Conservation (phyloP, 2,797 vertebrate species). For the Sebastes alutus region DNA sequence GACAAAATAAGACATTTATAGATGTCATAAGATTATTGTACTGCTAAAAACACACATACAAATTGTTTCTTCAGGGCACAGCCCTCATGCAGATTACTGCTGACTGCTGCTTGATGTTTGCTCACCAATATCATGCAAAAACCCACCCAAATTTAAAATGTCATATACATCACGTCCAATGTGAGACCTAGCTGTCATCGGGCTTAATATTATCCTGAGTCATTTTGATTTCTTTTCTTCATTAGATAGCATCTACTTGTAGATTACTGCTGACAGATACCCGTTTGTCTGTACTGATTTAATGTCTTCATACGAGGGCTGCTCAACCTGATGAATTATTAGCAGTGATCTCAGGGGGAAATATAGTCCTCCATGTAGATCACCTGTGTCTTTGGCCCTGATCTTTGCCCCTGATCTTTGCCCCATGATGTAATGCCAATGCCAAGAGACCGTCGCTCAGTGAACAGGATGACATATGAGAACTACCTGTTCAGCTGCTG, state of each 20-base stretch:
- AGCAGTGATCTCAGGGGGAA: background rate
- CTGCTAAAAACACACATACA: background rate
- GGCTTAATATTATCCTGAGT: background rate
- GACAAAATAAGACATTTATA: background rate
- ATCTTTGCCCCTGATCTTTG: background rate
- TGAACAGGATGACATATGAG: background rate
- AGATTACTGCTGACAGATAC: background rate
- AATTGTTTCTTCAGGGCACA: background rate
- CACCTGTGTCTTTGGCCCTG: background rate
- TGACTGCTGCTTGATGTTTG: background rate
- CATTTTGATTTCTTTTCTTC: background rate
- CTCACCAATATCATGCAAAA: background rate
- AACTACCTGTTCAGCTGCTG: background rate
- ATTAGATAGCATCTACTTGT: background rate
- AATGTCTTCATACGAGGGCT: background rate
- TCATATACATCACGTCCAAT: background rate
- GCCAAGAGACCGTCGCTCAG: no score
- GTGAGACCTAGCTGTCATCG: background rate
- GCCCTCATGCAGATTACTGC: background rate
- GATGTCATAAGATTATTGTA: background rate
- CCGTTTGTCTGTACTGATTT: background rate
- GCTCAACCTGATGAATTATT: background rate
- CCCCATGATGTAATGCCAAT: background rate
- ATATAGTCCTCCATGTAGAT: background rate
- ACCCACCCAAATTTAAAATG: background rate